Conservation (phyloP, 1,140 invertebrate genomes). For the Mya arenaria region DNA sequence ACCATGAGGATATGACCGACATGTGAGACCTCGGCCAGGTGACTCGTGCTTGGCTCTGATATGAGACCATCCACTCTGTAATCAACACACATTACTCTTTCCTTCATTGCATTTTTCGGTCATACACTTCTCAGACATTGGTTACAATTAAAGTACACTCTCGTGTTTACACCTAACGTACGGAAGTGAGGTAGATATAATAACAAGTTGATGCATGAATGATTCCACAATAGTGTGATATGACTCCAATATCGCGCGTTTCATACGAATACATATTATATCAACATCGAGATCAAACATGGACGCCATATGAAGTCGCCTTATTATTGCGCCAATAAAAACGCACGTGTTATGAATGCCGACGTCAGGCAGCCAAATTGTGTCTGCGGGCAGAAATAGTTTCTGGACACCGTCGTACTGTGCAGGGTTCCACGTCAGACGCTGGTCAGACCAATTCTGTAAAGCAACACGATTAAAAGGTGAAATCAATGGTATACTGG, state of each 20-base stretch:
- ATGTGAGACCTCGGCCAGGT: not conserved
- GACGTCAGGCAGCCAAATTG: not conserved
- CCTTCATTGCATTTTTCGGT: too few relatives aligned
- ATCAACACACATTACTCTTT: too few relatives aligned
- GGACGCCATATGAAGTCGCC: not conserved
- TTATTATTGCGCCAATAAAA: not conserved
- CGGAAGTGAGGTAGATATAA: not conserved
- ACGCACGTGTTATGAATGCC: not conserved
- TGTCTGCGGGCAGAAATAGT: not conserved
- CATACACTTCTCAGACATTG: too few relatives aligned
- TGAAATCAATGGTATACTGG: not conserved
- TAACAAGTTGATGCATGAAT: not conserved
- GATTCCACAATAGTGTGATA: not conserved
- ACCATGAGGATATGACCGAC: not conserved
- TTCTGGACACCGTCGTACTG: not conserved
- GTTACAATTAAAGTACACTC: too few relatives aligned
- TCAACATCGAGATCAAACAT: too few relatives aligned
- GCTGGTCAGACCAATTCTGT: not conserved
- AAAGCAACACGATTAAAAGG: not conserved
- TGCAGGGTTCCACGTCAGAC: not conserved
- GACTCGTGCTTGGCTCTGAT: not conserved
- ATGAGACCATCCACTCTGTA: not conserved
- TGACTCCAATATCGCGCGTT: not conserved
- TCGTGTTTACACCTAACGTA: too few relatives aligned
- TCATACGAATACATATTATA: too few relatives aligned